These are phyloP conservation scores for Gymnodraco acuticeps DNA, from an alignment of 2,797 vertebrate species.

Conservation along the genomic window DNA sequence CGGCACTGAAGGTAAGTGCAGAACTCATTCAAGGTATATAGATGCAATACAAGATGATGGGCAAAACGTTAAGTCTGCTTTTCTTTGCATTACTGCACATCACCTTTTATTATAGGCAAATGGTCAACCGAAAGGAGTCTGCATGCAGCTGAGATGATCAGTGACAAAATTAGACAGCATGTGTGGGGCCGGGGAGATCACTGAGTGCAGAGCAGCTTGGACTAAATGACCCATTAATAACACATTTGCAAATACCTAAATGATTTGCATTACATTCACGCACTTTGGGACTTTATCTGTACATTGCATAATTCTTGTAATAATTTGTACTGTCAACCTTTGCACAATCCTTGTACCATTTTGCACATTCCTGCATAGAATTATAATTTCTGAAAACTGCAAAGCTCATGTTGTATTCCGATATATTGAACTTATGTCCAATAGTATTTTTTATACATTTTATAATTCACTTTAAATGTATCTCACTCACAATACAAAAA, in stretches of 20 bases:
- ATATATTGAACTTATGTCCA: no score
- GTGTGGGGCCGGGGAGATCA: background rate
- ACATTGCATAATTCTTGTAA: no score
- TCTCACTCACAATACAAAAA: no score
- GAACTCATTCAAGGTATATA: background rate
- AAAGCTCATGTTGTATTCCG: no score
- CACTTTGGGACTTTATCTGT: no score
- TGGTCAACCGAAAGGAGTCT: slow-evolving; percentile 1
- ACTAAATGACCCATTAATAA: background rate
- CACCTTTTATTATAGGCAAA: background rate
- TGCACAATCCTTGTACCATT: no score
- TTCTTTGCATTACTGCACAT: slow-evolving; percentile 1
- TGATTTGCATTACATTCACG: background rate
- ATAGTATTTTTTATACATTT: no score
- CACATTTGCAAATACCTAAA: background rate
- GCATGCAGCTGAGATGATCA: background rate
- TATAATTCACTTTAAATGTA: no score
- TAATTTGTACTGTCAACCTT: no score
- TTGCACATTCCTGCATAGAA: no score
- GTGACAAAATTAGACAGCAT: background rate
- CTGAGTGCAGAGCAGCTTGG: background rate
- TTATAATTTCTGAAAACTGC: no score
- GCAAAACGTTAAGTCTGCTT: background rate
- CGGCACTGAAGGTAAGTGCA: slow-evolving; percentile 73
- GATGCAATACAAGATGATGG: slow-evolving; percentile 3